A percentile compares a stretch with the other conserved stretches of the same genome.
Conservation (phyloP, 2,888 invertebrate species). For the Lamproptera curius region DNA sequence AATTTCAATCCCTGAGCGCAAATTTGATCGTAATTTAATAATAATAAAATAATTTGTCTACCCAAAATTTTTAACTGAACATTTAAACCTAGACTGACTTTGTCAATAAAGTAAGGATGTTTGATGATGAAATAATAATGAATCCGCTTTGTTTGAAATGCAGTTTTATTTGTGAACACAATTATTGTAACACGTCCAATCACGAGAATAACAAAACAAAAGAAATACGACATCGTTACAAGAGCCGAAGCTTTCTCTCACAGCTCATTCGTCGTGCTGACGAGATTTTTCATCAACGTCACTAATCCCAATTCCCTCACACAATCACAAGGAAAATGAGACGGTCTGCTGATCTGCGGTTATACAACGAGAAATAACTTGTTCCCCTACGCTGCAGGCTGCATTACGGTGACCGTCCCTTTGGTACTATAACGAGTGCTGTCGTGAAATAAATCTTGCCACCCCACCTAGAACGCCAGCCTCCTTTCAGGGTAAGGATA, state of each 20-base stretch:
- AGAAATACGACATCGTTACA: no score
- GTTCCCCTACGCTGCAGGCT: slow-evolving; percentile 50
- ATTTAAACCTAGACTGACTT: no score
- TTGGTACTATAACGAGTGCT: slow-evolving; percentile 67
- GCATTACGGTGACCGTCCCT: slow-evolving; percentile 62
- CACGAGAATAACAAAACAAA: no score
- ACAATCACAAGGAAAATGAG: slow-evolving; percentile 51
- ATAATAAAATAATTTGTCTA: no score
- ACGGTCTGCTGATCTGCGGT: slow-evolving; percentile 60
- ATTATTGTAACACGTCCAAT: no score
- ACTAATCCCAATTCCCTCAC: slow-evolving; percentile 58
- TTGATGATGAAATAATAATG: no score
- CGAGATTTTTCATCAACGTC: slow-evolving; percentile 21
- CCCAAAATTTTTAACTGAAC: no score
- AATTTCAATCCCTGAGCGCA: no score
- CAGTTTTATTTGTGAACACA: no score
- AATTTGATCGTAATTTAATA: no score
- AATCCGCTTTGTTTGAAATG: no score
- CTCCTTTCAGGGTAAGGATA: slow-evolving; percentile 63
- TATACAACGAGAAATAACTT: slow-evolving; percentile 47
- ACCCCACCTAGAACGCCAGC: slow-evolving; percentile 57
- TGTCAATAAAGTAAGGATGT: no score
- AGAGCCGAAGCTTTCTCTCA: not conserved
- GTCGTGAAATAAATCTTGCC: slow-evolving; percentile 74
- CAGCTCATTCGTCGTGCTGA: slow-evolving; percentile 2